A percentile compares a stretch with the other conserved stretches of the same genome.
Evolutionary conservation across 2,888 invertebrate genomes (phyloP).

Genomic region (Diplolepis rosae): DNA sequence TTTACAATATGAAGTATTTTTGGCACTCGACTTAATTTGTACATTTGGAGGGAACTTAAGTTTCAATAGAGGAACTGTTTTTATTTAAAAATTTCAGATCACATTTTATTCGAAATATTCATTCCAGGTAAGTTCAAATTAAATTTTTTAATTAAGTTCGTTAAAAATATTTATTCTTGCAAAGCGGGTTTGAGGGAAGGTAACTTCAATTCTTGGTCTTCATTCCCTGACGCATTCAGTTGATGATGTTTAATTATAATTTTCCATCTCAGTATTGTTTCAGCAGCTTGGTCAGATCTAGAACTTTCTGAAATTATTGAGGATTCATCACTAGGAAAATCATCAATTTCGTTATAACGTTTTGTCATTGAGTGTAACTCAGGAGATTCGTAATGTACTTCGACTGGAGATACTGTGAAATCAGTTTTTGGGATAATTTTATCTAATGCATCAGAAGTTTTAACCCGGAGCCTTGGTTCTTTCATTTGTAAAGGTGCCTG

Average conservation of each 20-base stretch:
- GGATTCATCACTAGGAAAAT: background rate
- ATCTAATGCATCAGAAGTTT: background rate
- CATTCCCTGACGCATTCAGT: background rate
- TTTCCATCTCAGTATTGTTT: slow-evolving; percentile 38
- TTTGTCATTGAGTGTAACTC: background rate
- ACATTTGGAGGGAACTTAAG: background rate
- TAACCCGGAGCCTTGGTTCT: background rate
- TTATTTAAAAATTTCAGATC: background rate
- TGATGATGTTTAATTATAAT: slow-evolving; percentile 39
- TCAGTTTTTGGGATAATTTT: background rate
- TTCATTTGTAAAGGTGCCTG: background rate
- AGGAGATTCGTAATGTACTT: background rate
- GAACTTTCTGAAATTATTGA: background rate
- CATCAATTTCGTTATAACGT: background rate
- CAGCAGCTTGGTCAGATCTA: background rate
- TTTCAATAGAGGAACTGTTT: background rate
- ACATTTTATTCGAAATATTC: background rate
- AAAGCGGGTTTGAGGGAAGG: background rate
- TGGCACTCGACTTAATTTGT: background rate
- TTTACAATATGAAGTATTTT: background rate
- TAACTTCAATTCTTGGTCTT: background rate
- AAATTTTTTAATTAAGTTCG: background rate
- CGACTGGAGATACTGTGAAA: background rate
- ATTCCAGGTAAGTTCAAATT: background rate
- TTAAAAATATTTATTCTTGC: background rate